Percentiles rank a stretch among this genome's conserved stretches.
phyloP scores from a whole-genome alignment of 1,140 invertebrate species.

The Trichoplusia ni region DNA sequence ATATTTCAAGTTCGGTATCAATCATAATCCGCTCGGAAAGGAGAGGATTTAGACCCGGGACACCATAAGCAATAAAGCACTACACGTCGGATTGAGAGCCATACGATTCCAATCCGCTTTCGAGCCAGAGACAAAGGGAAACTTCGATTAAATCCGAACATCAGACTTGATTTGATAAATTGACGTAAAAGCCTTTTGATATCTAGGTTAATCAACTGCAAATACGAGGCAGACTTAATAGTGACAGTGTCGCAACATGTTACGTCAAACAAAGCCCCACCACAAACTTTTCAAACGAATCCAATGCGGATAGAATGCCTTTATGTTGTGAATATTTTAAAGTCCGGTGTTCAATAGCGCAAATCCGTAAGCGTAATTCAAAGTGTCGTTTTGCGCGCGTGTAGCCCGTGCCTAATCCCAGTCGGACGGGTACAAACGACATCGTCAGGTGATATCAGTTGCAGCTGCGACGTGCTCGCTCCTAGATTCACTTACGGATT shows the following conservation, averaged over 20 bases:
- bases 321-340: conserved; percentile 34
- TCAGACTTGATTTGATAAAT: conserved; percentile 45
- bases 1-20: conserved; percentile 12
- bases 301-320: conserved; percentile 8
- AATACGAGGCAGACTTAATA: conserved; percentile 2
- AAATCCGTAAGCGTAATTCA: conserved; percentile 50
- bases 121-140: conserved; percentile 65
- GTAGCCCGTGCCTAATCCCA: conserved; percentile 55
- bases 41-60: conserved; percentile 29
- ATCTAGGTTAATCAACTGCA: conserved; percentile 14
- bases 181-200: conserved; percentile 13
- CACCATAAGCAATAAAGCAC: conserved; percentile 51
- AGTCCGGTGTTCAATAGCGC: conserved; percentile 33
- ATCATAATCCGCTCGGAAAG: conserved; percentile 21
- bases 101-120: conserved; percentile 60
- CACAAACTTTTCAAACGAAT: background rate
- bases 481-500: conserved; percentile 71
- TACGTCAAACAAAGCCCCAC: background rate
- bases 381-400: conserved; percentile 54
- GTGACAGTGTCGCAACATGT: background rate
- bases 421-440: conserved; percentile 68
- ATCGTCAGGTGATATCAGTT: conserved; percentile 75
- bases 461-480: conserved; percentile 62
- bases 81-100: conserved; percentile 51
- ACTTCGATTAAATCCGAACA: conserved; percentile 66